Percentiles rank a stretch among this genome's conserved stretches.
These are phyloP conservation scores for Amphibalanus amphitrite DNA, from an alignment of 1,140 invertebrate genomes.

Conservation along the genomic window DNA sequence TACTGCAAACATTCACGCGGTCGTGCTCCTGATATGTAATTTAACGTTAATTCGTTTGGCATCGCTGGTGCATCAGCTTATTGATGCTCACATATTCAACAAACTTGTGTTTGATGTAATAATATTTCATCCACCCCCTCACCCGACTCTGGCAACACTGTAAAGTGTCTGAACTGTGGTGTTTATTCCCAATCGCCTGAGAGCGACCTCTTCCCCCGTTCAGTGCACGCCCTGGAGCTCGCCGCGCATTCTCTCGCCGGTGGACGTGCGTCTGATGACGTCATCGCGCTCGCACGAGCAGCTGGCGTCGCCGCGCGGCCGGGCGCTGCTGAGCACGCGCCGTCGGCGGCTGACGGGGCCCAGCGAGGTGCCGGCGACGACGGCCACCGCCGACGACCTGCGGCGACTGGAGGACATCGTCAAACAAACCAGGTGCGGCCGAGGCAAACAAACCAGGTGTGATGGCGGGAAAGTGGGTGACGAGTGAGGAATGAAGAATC, in stretches of 20 bases:
- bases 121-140: no score
- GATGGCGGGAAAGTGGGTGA: not conserved
- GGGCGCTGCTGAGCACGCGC: not conserved
- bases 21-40: no score
- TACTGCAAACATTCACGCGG: no score
- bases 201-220: constrained; percentile 11
- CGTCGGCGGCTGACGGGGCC: not conserved
- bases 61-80: no score
- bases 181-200: no score
- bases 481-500: no score
- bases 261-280: constrained; percentile 32
- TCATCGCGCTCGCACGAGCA: constrained; percentile 34
- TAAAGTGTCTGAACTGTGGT: no score
- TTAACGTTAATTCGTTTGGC: no score
- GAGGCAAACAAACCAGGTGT: no score
- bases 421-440: not conserved
- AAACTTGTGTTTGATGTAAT: no score
- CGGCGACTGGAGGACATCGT: not conserved
- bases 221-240: constrained; percentile 36
- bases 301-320: constrained; percentile 15
- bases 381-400: not conserved
- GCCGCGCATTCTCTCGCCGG: constrained; percentile 33
- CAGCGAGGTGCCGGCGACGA: not conserved
- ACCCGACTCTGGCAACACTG: no score
- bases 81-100: no score